Percentiles rank a stretch among this genome's conserved stretches.
Evolutionary conservation across 2,797 vertebrate species (phyloP).

Genomic region (Otus scops): DNA sequence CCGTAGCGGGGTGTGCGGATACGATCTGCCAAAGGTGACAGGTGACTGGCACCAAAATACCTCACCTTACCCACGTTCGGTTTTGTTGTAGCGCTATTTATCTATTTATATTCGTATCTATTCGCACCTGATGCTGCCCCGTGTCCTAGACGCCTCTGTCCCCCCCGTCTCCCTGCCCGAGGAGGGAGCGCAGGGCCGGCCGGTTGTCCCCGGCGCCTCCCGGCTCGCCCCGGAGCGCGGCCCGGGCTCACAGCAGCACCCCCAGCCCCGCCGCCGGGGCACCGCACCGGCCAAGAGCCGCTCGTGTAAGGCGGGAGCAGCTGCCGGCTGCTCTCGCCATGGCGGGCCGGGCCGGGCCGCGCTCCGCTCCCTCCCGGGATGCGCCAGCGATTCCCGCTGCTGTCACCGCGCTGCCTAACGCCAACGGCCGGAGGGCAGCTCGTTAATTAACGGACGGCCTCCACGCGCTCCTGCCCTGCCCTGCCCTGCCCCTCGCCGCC

Average conservation of each 20-base stretch:
- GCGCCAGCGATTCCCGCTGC: neutral
- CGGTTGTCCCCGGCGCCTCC: neutral
- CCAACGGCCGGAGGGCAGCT: neutral
- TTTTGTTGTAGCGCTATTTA: fast-evolving
- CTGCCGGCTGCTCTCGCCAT: neutral
- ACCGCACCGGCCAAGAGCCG: no score
- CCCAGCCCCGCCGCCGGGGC: no score
- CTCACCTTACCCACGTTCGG: neutral
- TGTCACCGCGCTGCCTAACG: neutral
- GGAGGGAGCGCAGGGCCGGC: neutral
- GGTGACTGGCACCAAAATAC: fast-evolving
- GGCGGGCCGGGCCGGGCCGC: neutral
- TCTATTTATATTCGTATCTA: fast-evolving
- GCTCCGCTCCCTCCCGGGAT: neutral
- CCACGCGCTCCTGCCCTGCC: neutral
- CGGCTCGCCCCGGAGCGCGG: no score
- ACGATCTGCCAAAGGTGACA: no score
- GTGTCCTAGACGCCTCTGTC: fast-evolving
- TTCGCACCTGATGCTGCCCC: fast-evolving
- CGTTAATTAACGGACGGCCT: fast-evolving
- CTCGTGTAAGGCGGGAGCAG: no score
- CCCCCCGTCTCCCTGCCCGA: neutral
- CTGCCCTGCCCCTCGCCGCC: no score
- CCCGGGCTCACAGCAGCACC: neutral
- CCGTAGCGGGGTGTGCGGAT: fast-evolving